These are phyloP conservation scores for Mamestra brassicae DNA, from an alignment of 2,888 invertebrate species.

Conservation along the genomic window DNA sequence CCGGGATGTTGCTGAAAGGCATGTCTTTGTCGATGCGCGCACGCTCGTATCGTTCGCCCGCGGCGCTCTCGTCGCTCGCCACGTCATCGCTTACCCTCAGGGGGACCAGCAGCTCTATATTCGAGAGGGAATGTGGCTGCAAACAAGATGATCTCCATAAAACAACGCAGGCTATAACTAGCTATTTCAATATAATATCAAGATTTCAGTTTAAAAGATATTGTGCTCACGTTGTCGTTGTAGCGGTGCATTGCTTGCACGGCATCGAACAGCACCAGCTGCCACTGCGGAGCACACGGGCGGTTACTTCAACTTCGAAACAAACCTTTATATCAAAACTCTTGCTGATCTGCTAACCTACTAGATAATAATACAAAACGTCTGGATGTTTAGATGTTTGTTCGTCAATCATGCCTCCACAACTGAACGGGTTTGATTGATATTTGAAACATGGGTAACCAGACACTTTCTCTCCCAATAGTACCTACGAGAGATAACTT, in stretches of 20 bases:
- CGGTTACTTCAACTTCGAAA: not conserved
- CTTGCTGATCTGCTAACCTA: too few relatives aligned
- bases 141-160: not conserved
- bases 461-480: too few relatives aligned
- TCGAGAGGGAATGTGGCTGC: conserved; percentile 44
- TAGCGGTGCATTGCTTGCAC: not conserved
- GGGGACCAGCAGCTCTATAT: conserved; percentile 62
- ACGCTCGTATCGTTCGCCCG: conserved; percentile 8
- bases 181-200: not conserved
- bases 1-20: conserved; percentile 65
- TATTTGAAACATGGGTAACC: too few relatives aligned
- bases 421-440: too few relatives aligned
- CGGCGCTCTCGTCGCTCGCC: not conserved
- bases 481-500: too few relatives aligned
- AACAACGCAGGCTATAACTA: not conserved
- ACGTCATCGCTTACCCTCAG: conserved; percentile 17
- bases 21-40: conserved; percentile 34
- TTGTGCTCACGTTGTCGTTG: conserved; percentile 32
- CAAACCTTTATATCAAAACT: not conserved
- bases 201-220: not conserved
- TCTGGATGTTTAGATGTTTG: too few relatives aligned
- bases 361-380: too few relatives aligned
- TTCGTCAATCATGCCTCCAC: too few relatives aligned
- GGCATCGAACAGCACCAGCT: conserved; percentile 7
- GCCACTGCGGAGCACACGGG: conserved; percentile 40